These are phyloP conservation scores for Terrapene triunguis DNA, from an alignment of 2,113 vertebrate species.

Conservation along the genomic window DNA sequence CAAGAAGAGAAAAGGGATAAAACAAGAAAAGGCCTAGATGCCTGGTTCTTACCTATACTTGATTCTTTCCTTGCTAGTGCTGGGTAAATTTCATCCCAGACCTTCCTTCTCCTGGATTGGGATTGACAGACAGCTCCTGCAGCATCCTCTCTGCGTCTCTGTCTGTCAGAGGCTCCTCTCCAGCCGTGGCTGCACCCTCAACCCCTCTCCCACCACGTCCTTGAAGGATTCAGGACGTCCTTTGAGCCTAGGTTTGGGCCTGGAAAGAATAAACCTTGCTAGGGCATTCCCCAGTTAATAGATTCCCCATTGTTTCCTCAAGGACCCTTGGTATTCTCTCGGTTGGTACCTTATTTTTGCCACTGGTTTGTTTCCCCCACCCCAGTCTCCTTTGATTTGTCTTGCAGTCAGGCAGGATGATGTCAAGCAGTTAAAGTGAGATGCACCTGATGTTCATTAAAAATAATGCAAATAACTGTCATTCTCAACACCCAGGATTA, in stretches of 20 bases:
- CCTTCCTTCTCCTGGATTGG: background rate
- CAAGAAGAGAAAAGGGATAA: background rate
- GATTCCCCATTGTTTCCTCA: background rate
- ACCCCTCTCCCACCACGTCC: background rate
- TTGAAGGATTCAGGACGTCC: background rate
- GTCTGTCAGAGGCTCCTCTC: background rate
- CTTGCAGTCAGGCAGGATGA: background rate
- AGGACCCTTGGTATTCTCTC: background rate
- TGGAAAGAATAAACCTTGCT: background rate
- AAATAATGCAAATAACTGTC: background rate
- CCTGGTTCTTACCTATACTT: background rate
- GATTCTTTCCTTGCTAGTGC: background rate
- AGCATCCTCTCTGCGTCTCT: background rate
- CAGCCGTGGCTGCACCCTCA: background rate
- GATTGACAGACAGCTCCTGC: background rate
- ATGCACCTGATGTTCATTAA: background rate
- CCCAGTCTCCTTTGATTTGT: background rate
- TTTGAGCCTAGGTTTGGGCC: background rate
- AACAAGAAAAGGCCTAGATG: background rate
- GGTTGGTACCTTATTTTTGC: background rate
- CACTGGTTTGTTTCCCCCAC: background rate
- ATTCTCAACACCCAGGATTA: background rate
- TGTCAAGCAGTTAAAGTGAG: background rate
- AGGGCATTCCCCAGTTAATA: background rate
- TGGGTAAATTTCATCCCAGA: background rate